These are phyloP conservation scores for Lycocerus yunnanus DNA, from an alignment of 2,888 invertebrate species.

Conservation along the genomic window DNA sequence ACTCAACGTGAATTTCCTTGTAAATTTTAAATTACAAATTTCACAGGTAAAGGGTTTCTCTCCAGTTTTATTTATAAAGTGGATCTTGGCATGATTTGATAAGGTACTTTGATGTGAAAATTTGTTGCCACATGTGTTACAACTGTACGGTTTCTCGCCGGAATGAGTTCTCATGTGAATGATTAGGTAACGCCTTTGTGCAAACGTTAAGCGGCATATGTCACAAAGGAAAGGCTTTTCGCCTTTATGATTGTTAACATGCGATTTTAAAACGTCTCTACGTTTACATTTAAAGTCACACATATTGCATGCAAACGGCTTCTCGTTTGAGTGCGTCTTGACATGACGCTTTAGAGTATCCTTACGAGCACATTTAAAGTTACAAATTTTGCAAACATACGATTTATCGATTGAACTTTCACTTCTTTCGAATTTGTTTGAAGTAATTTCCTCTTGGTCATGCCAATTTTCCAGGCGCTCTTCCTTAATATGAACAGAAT, in stretches of 20 bases:
- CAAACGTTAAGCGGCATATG: background rate
- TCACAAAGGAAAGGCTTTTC: background rate
- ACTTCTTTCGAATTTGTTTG: background rate
- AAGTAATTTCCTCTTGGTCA: background rate
- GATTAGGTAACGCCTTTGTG: background rate
- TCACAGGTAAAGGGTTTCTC: background rate
- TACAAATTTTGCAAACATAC: background rate
- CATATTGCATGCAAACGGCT: background rate
- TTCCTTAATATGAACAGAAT: background rate
- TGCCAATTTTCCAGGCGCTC: background rate
- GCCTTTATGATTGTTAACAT: background rate
- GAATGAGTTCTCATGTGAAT: background rate
- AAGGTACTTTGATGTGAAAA: background rate
- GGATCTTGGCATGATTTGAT: background rate
- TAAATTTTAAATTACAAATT: background rate
- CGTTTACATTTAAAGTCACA: background rate
- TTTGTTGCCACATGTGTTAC: background rate
- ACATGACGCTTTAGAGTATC: background rate
- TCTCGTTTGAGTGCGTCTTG: background rate
- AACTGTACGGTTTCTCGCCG: background rate
- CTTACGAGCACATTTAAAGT: background rate
- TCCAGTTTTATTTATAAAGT: background rate
- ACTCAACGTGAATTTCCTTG: background rate
- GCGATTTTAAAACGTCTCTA: background rate
- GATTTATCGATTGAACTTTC: background rate